Evolutionary conservation across 2,797 vertebrate genomes (phyloP), one percentile per base, ranked within the genome.

Genomic region (Petrocephalus schoutedeni): DNA sequence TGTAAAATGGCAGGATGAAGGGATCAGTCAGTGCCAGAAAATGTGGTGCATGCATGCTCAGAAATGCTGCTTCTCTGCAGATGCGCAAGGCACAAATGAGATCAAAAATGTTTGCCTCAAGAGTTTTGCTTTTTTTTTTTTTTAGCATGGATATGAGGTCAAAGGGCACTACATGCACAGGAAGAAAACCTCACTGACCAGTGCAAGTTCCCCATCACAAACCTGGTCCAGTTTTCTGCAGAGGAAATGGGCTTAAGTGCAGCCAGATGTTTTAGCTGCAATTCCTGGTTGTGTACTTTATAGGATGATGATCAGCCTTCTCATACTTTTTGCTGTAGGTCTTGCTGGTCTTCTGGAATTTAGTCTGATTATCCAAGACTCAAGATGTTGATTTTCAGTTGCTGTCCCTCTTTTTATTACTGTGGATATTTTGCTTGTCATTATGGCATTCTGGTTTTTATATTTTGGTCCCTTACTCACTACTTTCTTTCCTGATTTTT

Each of bases 241-340:
- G 93, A 94, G 93, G 94, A 94, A 95, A 95, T 93, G 91, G 91
- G 93, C 93, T 92, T 95, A 93, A 95, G 93, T 92, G 89, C 92
- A 95, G 94, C 95, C 95, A 95, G 95, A 95, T 96, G 95, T 56
- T 84, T 56, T 53, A 84, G 45, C 82, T 56, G 87, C 87, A 2
- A 14, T 28, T 16, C 23, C 21, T 82, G 1, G 36, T 23, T 57
- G 8, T 61, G 9, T 4, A 6, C 12, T 54, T 54, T 56, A 41
- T 41, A 41, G 36, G 36, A 41, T 41, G 82, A 49, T 23, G 28
- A 4, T 84, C 80, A 23, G 49, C 45, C 77, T n/a, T n/a, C 16
- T 45, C 45, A 51, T 19, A 21, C 45, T 23, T 82, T 45, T 45
- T 45, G n/a, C 77, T 82, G 45, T 53, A n/a, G 77, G 77, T 82